These are phyloP conservation scores for Oreohelix idahoensis DNA, from an alignment of 1,140 invertebrate genomes.

Conservation along the genomic window DNA sequence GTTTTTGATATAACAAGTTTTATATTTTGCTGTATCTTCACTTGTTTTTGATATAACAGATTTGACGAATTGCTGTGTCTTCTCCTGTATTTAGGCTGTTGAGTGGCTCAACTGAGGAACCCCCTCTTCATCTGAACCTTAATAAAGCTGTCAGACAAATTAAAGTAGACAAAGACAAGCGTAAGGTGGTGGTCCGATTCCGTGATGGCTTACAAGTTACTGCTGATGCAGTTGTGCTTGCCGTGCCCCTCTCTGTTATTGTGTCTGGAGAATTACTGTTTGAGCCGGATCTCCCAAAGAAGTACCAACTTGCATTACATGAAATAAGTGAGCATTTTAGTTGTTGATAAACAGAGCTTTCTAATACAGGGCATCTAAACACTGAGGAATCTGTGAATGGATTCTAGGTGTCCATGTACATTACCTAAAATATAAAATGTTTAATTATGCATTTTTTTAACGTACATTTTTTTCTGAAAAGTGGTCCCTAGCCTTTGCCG, in stretches of 20 bases:
- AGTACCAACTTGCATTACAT: constrained; percentile 43
- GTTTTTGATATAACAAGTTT: too few relatives aligned
- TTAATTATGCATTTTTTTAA: too few relatives aligned
- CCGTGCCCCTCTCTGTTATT: constrained; percentile 54
- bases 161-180: constrained; percentile 46
- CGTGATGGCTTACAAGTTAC: constrained; percentile 49
- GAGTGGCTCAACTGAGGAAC: constrained; percentile 49
- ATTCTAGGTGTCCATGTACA: too few relatives aligned
- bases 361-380: too few relatives aligned
- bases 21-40: too few relatives aligned
- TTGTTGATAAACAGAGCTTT: too few relatives aligned
- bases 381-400: too few relatives aligned
- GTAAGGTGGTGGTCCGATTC: constrained; percentile 52
- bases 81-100: constrained; percentile 38
- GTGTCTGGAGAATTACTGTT: constrained; percentile 49
- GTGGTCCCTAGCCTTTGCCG: too few relatives aligned
- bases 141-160: constrained; percentile 56
- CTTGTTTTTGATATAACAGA: too few relatives aligned
- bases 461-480: too few relatives aligned
- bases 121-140: constrained; percentile 50
- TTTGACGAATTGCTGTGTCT: too few relatives aligned
- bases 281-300: constrained; percentile 53
- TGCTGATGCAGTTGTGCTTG: constrained; percentile 58
- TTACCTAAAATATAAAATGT: too few relatives aligned
- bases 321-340: constrained; percentile 52